Evolutionary conservation across 2,888 invertebrate species (phyloP).

Genomic region (Apotomis betuletana): DNA sequence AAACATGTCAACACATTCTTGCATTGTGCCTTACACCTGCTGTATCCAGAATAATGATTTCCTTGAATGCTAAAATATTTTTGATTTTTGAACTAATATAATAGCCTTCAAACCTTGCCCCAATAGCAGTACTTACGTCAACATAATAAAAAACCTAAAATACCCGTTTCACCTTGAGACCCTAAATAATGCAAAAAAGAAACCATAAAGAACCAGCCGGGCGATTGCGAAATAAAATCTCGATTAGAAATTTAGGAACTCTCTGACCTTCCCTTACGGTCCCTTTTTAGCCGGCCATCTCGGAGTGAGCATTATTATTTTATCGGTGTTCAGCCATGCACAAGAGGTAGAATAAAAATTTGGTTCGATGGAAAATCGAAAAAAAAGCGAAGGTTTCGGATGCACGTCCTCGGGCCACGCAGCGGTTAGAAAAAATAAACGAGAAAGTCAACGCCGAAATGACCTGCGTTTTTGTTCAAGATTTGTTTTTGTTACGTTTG

Average conservation of each 20-base stretch:
- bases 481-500: conserved; percentile 83
- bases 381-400: conserved; percentile 78
- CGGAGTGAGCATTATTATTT: conserved; percentile 75
- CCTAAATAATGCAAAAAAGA: conserved; percentile 69
- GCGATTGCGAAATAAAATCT: conserved; percentile 72
- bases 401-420: conserved; percentile 77
- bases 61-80: background rate
- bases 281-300: conserved; percentile 66
- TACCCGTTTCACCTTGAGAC: conserved; percentile 68
- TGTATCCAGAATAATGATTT: conserved; percentile 15
- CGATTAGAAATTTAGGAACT: conserved; percentile 77
- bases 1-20: conserved; percentile 28
- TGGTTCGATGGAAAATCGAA: conserved; percentile 66
- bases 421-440: conserved; percentile 79
- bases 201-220: conserved; percentile 66
- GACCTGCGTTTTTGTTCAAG: conserved; percentile 82
- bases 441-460: conserved; percentile 79
- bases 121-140: conserved; percentile 37
- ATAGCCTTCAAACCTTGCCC: conserved; percentile 21
- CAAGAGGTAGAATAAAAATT: conserved; percentile 73
- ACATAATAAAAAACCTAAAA: conserved; percentile 54
- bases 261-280: conserved; percentile 69
- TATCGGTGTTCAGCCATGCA: conserved; percentile 76
- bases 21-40: conserved; percentile 21
- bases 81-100: conserved; percentile 13